phyloP scores from a whole-genome alignment of 2,797 vertebrate genomes.

The Protosalanx chinensis region DNA sequence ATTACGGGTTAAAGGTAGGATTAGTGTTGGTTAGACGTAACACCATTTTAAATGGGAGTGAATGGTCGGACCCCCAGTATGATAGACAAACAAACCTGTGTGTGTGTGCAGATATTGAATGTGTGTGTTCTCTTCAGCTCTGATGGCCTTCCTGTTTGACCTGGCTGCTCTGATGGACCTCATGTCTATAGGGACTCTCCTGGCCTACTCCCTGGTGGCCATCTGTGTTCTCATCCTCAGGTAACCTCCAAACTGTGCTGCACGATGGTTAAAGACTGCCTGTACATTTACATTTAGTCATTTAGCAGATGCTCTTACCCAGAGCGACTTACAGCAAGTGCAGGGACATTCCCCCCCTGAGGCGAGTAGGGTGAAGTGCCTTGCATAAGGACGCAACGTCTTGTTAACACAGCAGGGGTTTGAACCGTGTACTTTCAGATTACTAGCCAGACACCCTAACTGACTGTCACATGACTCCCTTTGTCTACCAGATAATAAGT shows the following conservation, averaged over 20 bases:
- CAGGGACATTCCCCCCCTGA: too few species aligned
- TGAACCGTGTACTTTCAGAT: too few species aligned
- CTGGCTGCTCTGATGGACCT: constrained; percentile 90
- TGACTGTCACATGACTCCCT: too few species aligned
- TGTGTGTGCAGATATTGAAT: not conserved
- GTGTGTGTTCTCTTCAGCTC: constrained; percentile 61
- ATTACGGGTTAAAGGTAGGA: not conserved
- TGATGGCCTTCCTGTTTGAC: constrained; percentile 92
- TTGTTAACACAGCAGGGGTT: too few species aligned
- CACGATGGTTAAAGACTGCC: not conserved
- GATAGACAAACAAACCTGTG: not conserved
- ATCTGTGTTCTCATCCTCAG: constrained; percentile 85
- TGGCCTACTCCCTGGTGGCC: constrained; percentile 93
- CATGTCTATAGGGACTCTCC: constrained; percentile 94
- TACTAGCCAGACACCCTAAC: too few species aligned
- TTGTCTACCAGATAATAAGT: too few species aligned
- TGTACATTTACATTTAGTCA: constrained; percentile 71
- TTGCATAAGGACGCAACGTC: too few species aligned
- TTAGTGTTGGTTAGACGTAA: not conserved
- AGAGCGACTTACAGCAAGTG: too few species aligned
- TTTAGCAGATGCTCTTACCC: too few species aligned
- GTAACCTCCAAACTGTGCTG: constrained; percentile 3
- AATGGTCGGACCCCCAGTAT: not conserved
- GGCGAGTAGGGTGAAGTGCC: too few species aligned
- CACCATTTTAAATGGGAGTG: not conserved